Evolutionary conservation across 2,888 invertebrate species (phyloP), one percentile per base, ranked within the genome.

Genomic region (Tachina grossa): DNA sequence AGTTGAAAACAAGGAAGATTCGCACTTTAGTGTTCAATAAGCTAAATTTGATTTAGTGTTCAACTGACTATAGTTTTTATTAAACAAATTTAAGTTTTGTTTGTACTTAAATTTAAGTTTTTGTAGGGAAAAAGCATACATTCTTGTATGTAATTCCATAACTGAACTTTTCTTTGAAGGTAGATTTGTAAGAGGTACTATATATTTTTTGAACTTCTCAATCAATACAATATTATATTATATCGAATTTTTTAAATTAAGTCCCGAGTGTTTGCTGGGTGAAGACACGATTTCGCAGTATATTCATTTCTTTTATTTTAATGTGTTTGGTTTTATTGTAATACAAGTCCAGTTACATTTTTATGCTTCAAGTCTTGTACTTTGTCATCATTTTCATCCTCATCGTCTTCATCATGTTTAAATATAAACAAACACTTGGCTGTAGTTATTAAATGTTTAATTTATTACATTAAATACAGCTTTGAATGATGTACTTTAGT

Each of bases 381-480:
- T 63, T 77, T 47, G 14, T 55, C 43, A 81, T 49, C 77, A 74
- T 41, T 31, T 31, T 6, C 57, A 82, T 49, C 49, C 49, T 16
- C 61, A 65, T 51, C 55, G 43, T 19, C 31, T 63, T 57, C 19
- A 59, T 80, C 57, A 45, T 79, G 43, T 41, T 41, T 14, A 72
- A 66, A 55, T 14, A 22, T 10, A 8, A 65, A 31, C n/a, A 8
- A 65, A 31, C 22, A 59, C 45, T 59, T 22, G 61, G 5, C 45
- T 51, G 9, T 61, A 59, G 51, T 75, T 75, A 61, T 68, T 53
- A 68, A 31, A 59, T 43, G 45, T 66, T 45, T 68, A 45, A 75
- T 75, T 68, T 68, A 59, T 81, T 39, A 74, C 49, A 80, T 59
- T 65, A 79, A 79, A 55, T 31, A 49, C 63, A 63, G 10, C 55